Evolutionary conservation across 2,888 invertebrate species (phyloP), one percentile per base, ranked within the genome.

Genomic region (Apantesis nais): DNA sequence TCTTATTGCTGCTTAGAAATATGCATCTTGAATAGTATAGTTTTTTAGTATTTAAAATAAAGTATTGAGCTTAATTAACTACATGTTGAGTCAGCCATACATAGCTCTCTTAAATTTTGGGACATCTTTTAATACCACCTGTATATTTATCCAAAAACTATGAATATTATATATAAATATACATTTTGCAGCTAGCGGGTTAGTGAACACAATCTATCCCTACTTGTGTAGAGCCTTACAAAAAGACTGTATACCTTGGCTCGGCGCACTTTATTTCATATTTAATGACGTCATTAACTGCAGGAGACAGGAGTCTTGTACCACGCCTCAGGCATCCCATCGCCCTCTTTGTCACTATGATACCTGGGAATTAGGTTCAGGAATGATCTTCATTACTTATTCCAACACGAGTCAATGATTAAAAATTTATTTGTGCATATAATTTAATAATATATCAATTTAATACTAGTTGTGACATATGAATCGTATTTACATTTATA

Each of bases 211-310:
- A 77, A 78, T 73, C 81, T 77, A 70, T 72, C 68, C 66, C 77
- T 79, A 82, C 79, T 63, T 71, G 72, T 78, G 70, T 78, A 71
- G 66, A 68, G 68, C 76, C 74, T 77, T 74, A 74, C 77, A 79
- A 78, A 88, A 87, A 85, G 83, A 75, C 82, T 74, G 79, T 81
- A 76, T 77, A 81, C 77, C 68, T 64, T 85, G 55, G 63, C 60
- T 67, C 39, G 69, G 64, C 72, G 58, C 66, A 69, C 31, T 31
- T 72, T 52, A 80, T 82, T 94, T 89, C 91, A 94, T 94, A 93
- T 94, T 94, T 94, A 93, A 94, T 91, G 94, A 93, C 91, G 90
- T 93, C 94, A 93, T 94, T 94, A 94, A 89, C 90, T 86, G 86
- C 86, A 86, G 88, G 89, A 89, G 88, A 89, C 88, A 88, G 88